Conservation (phyloP, 2,113 vertebrate genomes). For the Syngnathus floridae region DNA sequence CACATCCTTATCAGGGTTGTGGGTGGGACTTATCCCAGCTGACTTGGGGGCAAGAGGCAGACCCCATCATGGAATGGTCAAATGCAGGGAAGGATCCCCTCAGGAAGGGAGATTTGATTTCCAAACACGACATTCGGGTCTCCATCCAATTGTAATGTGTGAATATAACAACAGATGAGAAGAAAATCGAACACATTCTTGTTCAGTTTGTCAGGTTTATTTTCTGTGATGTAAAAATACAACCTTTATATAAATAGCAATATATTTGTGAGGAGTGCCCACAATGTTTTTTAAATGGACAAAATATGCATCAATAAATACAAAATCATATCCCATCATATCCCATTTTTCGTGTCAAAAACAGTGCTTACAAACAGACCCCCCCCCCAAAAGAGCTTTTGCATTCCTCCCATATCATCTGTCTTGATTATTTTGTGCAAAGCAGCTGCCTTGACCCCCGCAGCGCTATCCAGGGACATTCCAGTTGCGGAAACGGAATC, state of each 20-base stretch:
- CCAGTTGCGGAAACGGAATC: conserved; percentile 11
- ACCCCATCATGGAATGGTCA: no score
- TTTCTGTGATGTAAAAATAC: conserved; percentile 37
- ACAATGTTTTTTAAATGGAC: conserved; percentile 29
- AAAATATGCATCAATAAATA: conserved; percentile 56
- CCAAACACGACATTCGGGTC: no score
- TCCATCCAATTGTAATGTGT: no score
- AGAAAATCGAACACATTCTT: conserved; percentile 6
- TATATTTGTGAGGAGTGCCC: conserved; percentile 32
- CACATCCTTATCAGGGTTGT: no score
- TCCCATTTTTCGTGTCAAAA: conserved; percentile 14
- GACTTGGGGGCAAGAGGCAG: no score
- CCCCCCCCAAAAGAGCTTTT: conserved; percentile 29
- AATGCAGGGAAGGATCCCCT: no score
- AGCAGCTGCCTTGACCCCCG: neutral
- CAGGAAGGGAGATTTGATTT: no score
- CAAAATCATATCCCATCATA: conserved; percentile 2
- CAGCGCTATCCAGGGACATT: neutral
- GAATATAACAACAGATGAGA: neutral
- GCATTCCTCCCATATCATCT: neutral
- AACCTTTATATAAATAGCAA: conserved; percentile 42
- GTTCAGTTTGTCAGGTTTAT: conserved; percentile 32
- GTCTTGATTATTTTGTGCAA: neutral
- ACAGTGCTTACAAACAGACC: conserved; percentile 25
- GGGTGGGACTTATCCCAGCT: no score